Evolutionary conservation across 2,797 vertebrate species (phyloP).

Genomic region (Enteromius viviparus): DNA sequence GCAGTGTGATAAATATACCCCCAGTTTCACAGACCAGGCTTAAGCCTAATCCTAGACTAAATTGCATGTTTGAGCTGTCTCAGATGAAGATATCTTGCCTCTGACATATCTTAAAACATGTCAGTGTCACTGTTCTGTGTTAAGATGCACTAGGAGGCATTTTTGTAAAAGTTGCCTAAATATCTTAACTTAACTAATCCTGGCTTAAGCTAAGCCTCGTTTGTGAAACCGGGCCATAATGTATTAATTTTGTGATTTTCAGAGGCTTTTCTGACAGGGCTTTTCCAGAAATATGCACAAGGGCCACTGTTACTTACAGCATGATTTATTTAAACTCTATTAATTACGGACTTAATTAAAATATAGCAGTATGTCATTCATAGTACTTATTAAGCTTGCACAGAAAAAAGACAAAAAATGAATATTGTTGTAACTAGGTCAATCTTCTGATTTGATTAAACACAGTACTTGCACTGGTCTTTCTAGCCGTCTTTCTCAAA

Average conservation of each 20-base stretch:
- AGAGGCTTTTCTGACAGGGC: background rate
- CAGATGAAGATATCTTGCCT: no score
- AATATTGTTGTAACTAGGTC: background rate
- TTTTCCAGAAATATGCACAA: background rate
- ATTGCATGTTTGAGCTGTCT: no score
- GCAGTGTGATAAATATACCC: background rate
- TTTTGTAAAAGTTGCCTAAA: no score
- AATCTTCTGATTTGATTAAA: background rate
- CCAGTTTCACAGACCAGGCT: no score
- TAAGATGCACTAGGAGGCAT: no score
- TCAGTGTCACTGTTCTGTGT: no score
- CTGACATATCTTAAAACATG: no score
- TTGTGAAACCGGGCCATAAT: background rate
- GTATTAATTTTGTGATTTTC: background rate
- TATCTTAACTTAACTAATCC: no score
- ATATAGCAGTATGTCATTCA: background rate
- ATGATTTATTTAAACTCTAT: constrained; percentile 6
- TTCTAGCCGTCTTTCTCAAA: background rate
- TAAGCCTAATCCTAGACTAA: no score
- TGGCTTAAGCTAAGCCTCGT: no score
- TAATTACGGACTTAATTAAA: constrained; percentile 1
- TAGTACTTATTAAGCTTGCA: background rate
- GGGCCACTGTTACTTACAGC: background rate
- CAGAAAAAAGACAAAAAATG: background rate
- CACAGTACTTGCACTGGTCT: background rate